Conservation (phyloP, 2,888 invertebrate species). For the Chironomus riparius region DNA sequence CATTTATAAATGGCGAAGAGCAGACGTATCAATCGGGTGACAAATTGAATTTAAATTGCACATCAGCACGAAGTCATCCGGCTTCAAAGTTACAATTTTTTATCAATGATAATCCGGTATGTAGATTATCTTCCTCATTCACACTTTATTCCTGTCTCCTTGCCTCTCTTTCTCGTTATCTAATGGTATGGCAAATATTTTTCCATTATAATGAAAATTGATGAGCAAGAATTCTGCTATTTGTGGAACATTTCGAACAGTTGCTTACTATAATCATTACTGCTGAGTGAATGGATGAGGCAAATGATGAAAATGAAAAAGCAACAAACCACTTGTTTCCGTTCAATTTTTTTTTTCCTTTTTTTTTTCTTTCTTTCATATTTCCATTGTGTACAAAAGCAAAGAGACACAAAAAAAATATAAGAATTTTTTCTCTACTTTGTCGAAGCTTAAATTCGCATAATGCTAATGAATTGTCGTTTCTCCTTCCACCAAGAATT, state of each 20-base stretch:
- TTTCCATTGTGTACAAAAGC: neutral
- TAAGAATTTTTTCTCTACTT: neutral
- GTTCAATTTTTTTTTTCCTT: neutral
- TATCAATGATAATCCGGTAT: constrained; percentile 67
- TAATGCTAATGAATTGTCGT: constrained; percentile 16
- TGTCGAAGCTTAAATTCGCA: constrained; percentile 10
- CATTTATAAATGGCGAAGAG: constrained; percentile 50
- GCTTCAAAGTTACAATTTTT: constrained; percentile 68
- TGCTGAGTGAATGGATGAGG: neutral
- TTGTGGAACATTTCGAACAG: neutral
- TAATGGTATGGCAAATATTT: constrained; percentile 19
- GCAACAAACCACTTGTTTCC: neutral
- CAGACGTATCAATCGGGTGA: constrained; percentile 65
- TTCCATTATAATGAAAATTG: constrained; percentile 26
- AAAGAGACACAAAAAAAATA: neutral
- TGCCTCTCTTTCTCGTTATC: neutral
- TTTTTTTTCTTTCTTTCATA: neutral
- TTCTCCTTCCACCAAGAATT: neutral
- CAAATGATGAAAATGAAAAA: neutral
- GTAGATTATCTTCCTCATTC: constrained; percentile 29
- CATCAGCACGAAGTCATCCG: constrained; percentile 66
- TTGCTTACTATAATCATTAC: neutral
- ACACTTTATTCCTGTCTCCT: neutral
- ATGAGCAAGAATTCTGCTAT: constrained; percentile 5
- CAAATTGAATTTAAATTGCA: constrained; percentile 64